Percentiles rank a stretch among this genome's conserved stretches.
Evolutionary conservation across 2,888 invertebrate species (phyloP).

Genomic region (Lithophane leautieri): DNA sequence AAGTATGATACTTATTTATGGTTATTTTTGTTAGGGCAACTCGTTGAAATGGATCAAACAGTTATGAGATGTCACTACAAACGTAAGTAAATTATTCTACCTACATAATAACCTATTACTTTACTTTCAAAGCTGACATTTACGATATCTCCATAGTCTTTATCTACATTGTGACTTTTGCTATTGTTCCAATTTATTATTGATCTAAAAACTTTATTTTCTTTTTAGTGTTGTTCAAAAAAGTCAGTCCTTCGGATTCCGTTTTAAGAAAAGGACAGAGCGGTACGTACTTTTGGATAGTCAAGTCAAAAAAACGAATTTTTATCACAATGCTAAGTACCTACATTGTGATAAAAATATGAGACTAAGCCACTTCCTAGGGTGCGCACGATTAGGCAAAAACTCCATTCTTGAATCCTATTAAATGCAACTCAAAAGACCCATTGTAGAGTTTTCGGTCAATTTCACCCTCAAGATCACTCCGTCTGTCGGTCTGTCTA

Average conservation of each 20-base stretch:
- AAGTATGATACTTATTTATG: background rate
- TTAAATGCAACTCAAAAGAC: background rate
- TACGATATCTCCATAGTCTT: background rate
- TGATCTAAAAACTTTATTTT: background rate
- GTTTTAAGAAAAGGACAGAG: constrained; percentile 24
- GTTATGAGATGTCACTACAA: constrained; percentile 61
- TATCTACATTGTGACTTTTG: background rate
- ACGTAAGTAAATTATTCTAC: constrained; percentile 52
- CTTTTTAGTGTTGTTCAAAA: constrained; percentile 42
- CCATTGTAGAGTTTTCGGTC: background rate
- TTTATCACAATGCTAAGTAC: no score
- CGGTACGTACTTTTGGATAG: constrained; percentile 18
- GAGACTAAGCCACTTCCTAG: background rate
- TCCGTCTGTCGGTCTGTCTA: no score
- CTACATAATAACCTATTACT: background rate
- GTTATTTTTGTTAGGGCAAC: constrained; percentile 47
- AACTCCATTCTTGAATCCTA: background rate
- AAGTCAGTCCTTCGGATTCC: background rate
- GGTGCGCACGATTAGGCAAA: background rate
- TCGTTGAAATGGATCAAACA: background rate
- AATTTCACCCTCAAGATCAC: background rate
- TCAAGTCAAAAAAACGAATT: background rate
- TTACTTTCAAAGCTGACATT: background rate
- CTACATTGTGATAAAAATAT: background rate
- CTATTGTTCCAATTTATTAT: background rate